These are phyloP conservation scores for Sterrhoptilus dennistouni DNA, from an alignment of 2,113 vertebrate species.

Conservation along the genomic window DNA sequence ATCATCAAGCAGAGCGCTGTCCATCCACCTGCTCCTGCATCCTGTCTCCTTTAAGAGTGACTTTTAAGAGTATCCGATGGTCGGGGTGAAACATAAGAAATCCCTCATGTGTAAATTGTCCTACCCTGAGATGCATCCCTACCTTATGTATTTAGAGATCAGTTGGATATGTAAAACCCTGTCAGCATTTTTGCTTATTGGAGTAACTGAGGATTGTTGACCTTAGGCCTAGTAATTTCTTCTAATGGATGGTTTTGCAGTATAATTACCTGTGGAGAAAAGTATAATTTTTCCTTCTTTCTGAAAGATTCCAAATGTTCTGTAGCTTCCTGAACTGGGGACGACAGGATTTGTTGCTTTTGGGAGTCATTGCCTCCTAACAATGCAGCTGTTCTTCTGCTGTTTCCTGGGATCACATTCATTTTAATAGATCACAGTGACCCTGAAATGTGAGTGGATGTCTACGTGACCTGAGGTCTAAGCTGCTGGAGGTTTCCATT, in stretches of 20 bases:
- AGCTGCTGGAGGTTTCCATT: background rate
- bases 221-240: background rate
- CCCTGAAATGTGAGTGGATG: background rate
- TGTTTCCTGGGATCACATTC: background rate
- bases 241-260: background rate
- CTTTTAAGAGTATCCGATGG: fast-evolving
- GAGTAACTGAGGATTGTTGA: background rate
- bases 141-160: fast-evolving
- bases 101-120: background rate
- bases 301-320: background rate
- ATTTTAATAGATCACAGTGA: background rate
- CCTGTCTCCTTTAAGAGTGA: background rate
- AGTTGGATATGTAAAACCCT: background rate
- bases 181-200: background rate
- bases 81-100: background rate
- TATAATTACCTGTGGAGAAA: background rate
- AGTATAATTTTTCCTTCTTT: background rate
- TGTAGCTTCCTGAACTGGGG: background rate
- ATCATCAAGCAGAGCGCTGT: fast-evolving
- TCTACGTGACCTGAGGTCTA: fast-evolving
- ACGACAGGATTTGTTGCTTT: background rate
- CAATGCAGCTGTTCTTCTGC: background rate
- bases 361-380: background rate
- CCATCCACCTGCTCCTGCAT: too few species aligned
- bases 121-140: background rate